These are phyloP conservation scores for Sericinus montela DNA, from an alignment of 2,888 invertebrate species.

Conservation along the genomic window DNA sequence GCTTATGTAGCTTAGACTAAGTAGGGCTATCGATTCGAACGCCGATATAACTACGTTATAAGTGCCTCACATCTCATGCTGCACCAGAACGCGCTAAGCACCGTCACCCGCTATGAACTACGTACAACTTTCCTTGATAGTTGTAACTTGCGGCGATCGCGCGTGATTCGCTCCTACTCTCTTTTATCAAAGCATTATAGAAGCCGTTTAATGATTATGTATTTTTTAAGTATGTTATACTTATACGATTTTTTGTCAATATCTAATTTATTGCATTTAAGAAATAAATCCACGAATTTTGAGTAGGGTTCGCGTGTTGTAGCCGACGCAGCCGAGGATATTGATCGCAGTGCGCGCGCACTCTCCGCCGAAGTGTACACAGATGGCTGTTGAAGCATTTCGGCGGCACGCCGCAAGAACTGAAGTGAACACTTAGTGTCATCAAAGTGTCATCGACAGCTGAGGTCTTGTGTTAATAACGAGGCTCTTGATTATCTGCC, in stretches of 20 bases:
- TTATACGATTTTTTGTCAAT: conserved; percentile 1
- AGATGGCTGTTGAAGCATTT: conserved; percentile 61
- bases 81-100: conserved; percentile 27
- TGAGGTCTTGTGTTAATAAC: conserved; percentile 40
- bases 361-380: conserved; percentile 65
- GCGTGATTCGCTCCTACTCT: conserved; percentile 1
- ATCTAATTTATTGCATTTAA: conserved; percentile 33
- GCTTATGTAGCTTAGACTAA: conserved; percentile 35
- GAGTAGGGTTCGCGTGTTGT: conserved; percentile 61
- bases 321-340: conserved; percentile 63
- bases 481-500: conserved; percentile 26
- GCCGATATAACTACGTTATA: conserved; percentile 20
- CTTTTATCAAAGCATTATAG: not conserved
- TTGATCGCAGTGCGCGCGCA: conserved; percentile 78
- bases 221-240: not conserved
- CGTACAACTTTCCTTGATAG: conserved; percentile 27
- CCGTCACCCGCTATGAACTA: conserved; percentile 32
- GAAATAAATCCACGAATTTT: conserved; percentile 57
- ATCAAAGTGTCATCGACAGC: conserved; percentile 57
- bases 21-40: conserved; percentile 44
- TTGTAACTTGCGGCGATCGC: conserved; percentile 27
- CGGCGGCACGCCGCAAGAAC: conserved; percentile 58
- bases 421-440: conserved; percentile 60
- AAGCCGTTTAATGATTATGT: not conserved
- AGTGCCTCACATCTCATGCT: conserved; percentile 21